Percentiles rank a stretch among this genome's conserved stretches.
Evolutionary conservation across 2,113 vertebrate genomes (phyloP).

Genomic region (Micronisus gabar): DNA sequence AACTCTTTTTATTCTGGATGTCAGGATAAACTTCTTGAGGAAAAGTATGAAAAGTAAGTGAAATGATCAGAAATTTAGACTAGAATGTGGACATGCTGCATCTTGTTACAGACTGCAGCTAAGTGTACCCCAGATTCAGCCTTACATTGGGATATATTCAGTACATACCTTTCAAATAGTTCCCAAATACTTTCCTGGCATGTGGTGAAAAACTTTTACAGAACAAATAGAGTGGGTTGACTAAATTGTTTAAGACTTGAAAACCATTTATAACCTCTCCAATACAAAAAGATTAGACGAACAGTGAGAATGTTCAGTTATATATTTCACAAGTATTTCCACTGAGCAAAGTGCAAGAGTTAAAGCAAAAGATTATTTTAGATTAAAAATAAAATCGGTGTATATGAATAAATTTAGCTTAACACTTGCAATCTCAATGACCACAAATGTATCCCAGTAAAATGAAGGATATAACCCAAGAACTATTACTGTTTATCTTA

Average conservation of each 20-base stretch:
- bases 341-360: background rate
- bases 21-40: background rate
- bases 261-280: background rate
- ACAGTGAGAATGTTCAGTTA: background rate
- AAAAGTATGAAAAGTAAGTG: background rate
- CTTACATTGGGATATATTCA: background rate
- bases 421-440: background rate
- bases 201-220: background rate
- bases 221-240: rapidly evolving
- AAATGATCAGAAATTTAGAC: background rate
- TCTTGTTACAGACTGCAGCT: background rate
- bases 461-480: background rate
- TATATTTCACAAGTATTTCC: background rate
- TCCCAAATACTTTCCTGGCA: background rate
- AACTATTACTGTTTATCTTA: background rate
- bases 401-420: background rate
- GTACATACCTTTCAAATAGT: background rate
- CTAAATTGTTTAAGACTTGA: background rate
- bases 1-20: background rate
- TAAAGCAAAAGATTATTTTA: background rate
- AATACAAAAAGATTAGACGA: background rate
- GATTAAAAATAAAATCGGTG: background rate
- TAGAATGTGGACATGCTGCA: background rate
- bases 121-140: background rate
- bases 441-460: background rate